Conservation (phyloP, 2,113 vertebrate genomes). For the Periophthalmodon schlosseri region DNA sequence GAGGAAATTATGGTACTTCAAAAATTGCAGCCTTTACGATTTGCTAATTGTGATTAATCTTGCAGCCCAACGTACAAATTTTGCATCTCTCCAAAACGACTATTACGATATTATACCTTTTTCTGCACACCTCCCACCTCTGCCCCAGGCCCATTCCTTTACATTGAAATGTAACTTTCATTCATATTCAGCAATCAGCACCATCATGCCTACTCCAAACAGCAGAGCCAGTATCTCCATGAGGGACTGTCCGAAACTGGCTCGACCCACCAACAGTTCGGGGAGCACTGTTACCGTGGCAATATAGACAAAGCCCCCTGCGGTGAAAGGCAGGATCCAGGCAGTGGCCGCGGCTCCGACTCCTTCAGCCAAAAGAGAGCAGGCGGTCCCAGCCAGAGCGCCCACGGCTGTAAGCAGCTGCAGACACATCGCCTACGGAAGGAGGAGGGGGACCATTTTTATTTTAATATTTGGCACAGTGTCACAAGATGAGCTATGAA, state of each 20-base stretch:
- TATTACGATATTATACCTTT: too few relatives aligned
- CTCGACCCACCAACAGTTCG: slow-evolving; percentile 84
- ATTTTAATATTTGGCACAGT: background rate
- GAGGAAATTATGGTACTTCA: too few relatives aligned
- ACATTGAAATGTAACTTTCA: slow-evolving; percentile 46
- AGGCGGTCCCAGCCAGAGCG: slow-evolving; percentile 85
- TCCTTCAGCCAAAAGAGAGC: slow-evolving; percentile 88
- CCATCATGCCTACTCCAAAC: slow-evolving; percentile 90
- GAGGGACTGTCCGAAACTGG: slow-evolving; percentile 82
- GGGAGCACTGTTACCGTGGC: slow-evolving; percentile 91
- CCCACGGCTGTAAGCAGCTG: slow-evolving; percentile 89
- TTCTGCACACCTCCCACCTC: too few relatives aligned
- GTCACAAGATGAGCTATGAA: background rate
- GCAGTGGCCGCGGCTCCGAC: slow-evolving; percentile 82
- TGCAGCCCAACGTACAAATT: too few relatives aligned
- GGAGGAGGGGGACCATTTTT: background rate
- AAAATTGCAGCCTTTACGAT: too few relatives aligned
- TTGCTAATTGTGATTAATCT: too few relatives aligned
- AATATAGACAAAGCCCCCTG: slow-evolving; percentile 91
- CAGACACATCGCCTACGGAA: slow-evolving; percentile 86
- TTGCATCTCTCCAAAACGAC: too few relatives aligned
- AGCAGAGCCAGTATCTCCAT: slow-evolving; percentile 86
- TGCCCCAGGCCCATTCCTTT: background rate
- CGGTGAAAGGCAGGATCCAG: slow-evolving; percentile 92
- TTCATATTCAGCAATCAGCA: slow-evolving; percentile 87